Evolutionary conservation across 2,888 invertebrate genomes (phyloP), one percentile per base, ranked within the genome.

Genomic region (Galerucella pusilla): DNA sequence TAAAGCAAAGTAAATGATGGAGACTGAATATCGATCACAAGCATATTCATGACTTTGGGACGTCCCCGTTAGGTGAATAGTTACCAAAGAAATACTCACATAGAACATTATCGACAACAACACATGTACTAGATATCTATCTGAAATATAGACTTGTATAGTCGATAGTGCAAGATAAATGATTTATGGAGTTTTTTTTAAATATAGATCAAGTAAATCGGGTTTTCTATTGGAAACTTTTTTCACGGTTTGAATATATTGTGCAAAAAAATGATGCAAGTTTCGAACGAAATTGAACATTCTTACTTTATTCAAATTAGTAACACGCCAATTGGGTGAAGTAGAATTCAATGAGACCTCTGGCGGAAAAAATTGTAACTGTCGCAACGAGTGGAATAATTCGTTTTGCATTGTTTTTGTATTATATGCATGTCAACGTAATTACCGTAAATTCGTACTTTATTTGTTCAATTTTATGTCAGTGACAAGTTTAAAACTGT

Each of bases 81-180:
- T 69, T 76, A 68, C 76, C 49, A 60, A 68, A 52, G 68, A 65
- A 67, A 72, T 75, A 76, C 70, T 71, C 70, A 73, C 68, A 63
- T 72, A 68, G 75, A 78, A 79, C 74, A 74, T 49, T 61, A 79
- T 79, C 78, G 80, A 81, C 81, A 81, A 79, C 80, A 81, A 80
- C 80, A 80, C 73, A 79, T 81, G 80, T 81, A 78, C 76, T 70
- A 80, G 81, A 80, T 80, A 73, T 71, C 74, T 42, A 80, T 80
- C 80, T 80, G 77, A 80, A 80, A 80, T 80, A 81, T 79, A 76
- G 72, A 71, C 76, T 76, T 71, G 78, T 78, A 79, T 16, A 60
- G 65, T 60, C 70, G 74, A 77, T 78, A 79, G 68, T 77, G 75
- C 68, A 68, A 71, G 63, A 68, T 74, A 70, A 73, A 74, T 78